Conservation (phyloP, 2,888 invertebrate species). For the Hylaea fasciaria region DNA sequence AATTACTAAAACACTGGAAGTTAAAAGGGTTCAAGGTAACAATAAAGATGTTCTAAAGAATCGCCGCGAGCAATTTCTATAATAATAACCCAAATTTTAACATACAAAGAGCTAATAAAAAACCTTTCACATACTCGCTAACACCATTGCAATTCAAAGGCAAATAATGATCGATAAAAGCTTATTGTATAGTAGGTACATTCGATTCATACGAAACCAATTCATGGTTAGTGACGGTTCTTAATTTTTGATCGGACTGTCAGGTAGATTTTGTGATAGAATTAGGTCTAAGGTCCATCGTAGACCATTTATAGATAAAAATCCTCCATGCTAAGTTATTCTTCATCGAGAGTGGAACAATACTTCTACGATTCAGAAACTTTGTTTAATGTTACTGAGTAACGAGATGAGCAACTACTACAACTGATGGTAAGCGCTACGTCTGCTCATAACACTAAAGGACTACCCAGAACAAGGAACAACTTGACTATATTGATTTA, state of each 20-base stretch:
- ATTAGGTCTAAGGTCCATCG: no score
- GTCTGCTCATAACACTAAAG: no score
- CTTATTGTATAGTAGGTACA: constrained; percentile 28
- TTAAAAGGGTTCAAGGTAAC: constrained; percentile 22
- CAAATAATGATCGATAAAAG: constrained; percentile 29
- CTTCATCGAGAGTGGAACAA: no score
- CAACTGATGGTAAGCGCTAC: no score
- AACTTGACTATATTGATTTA: no score
- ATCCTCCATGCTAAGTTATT: no score
- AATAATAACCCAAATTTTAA: constrained; percentile 14
- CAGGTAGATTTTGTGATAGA: constrained; percentile 7
- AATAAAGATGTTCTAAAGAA: constrained; percentile 14
- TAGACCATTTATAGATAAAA: no score
- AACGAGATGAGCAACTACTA: no score
- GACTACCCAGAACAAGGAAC: no score
- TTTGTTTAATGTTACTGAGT: no score
- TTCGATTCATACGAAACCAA: constrained; percentile 29
- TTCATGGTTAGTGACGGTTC: constrained; percentile 34
- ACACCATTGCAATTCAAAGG: constrained; percentile 18
- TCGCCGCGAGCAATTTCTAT: constrained; percentile 14
- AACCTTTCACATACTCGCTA: constrained; percentile 10
- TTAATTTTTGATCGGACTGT: constrained; percentile 26
- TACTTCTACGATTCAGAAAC: no score
- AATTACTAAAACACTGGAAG: constrained; percentile 1
- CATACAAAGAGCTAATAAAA: constrained; percentile 14